Base-by-base conservation (phyloP, 2,113 vertebrate species). In the Phalacrocorax aristotelis region DNA sequence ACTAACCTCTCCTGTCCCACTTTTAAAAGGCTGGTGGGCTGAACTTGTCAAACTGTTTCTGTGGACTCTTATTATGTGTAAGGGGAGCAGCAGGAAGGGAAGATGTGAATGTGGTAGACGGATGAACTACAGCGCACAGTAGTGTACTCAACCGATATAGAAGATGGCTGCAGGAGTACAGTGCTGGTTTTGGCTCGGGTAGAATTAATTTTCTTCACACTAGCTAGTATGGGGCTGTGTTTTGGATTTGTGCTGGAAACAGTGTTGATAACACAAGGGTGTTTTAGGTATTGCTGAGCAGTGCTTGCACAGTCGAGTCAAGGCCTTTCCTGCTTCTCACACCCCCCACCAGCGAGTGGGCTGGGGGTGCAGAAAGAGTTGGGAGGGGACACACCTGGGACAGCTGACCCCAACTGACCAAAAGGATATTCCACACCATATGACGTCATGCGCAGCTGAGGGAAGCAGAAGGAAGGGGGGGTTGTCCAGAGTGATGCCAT, bases 11-110 rank as follows among this genome's bases (percentile, higher is more conserved):
- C 27, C 68, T 5, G 11, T 65, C 36, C 17, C 30, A 18, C 36
- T 62, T 68, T 29, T 52, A 27, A 87, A 81, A 61, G 27, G 12
- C 29, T n/a, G 18, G 7, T 34, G 55, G 25, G 21, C 49, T 74
- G 46, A 77, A 40, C 23, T 61, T 78, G 19, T 58, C 68, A 48
- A 16, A 21, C 34, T 38, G 25, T 77, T 91, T 57, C n/a, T 87
- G 46, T n/a, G 44, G 32, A 9, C 11, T 83, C 20, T 68, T 36
- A 14, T 0, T 15, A 30, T 0, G 0, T 32, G 8, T 52, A 36
- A 69, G n/a, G 42, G 18, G 34, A 87, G 9, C 7, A 16, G 12
- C 52, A 94, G 48, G 62, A 38, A 62, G 19, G 71, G 32, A 48
- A 55, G 13, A 34, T 0, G 1, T 40, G 54, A 69, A 14, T 11